Evolutionary conservation across 1,140 invertebrate species (phyloP).

Genomic region (Bombus huntii): DNA sequence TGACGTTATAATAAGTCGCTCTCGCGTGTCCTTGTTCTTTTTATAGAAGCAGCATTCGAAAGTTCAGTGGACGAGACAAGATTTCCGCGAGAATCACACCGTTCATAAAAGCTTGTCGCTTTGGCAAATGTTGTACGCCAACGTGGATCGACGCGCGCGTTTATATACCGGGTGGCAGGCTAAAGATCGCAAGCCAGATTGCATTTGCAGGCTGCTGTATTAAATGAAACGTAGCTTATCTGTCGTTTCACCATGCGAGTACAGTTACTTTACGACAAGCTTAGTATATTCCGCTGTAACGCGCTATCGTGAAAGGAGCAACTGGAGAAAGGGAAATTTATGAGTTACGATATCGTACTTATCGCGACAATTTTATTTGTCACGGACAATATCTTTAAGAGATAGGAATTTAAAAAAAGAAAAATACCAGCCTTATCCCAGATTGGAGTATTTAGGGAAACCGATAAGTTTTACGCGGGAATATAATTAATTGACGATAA

Average conservation of each 20-base stretch:
- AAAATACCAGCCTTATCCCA: neutral
- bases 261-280: neutral
- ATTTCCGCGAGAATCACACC: neutral
- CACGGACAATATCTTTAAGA: too few species aligned
- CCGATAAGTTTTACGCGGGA: neutral
- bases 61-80: neutral
- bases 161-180: slow-evolving; percentile 9
- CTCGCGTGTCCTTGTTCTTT: neutral
- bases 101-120: neutral
- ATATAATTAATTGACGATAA: neutral
- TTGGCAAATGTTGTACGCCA: slow-evolving; percentile 17
- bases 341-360: slow-evolving; percentile 28
- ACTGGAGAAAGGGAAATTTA: slow-evolving; percentile 40
- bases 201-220: slow-evolving; percentile 30
- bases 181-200: neutral
- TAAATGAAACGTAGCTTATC: slow-evolving; percentile 43
- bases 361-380: neutral
- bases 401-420: too few species aligned
- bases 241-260: slow-evolving; percentile 29
- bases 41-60: neutral
- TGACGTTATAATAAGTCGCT: neutral
- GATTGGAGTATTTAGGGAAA: neutral
- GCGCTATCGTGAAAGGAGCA: slow-evolving; percentile 54
- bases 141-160: slow-evolving; percentile 14
- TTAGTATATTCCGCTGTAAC: neutral